Conservation (phyloP, 2,797 vertebrate genomes). For the Leptatherina wallacei region DNA sequence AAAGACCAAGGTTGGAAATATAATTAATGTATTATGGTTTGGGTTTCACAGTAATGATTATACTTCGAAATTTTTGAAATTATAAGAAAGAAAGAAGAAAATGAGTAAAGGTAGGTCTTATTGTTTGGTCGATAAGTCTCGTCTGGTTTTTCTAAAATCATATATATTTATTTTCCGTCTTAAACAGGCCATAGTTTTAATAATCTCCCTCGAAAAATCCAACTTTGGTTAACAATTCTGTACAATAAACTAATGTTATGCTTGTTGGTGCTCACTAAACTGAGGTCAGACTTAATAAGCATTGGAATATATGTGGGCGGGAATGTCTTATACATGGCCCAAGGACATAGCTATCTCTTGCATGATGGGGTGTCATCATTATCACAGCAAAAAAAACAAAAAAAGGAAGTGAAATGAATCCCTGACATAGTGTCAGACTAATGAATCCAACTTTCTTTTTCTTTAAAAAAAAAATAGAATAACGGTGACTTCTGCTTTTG, state of each 20-base stretch:
- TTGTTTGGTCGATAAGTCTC: not conserved
- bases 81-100: too few relatives aligned
- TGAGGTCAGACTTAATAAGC: slow-evolving; percentile 35
- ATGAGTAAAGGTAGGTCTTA: too few relatives aligned
- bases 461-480: not conserved
- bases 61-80: not conserved
- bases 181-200: slow-evolving; percentile 3
- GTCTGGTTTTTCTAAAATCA: not conserved
- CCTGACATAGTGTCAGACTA: slow-evolving; percentile 34
- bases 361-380: slow-evolving; percentile 49
- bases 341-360: slow-evolving; percentile 35
- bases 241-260: slow-evolving; percentile 4
- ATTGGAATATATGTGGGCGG: slow-evolving; percentile 4
- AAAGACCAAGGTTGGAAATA: not conserved
- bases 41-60: not conserved
- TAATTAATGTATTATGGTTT: not conserved
- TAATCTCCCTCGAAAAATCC: not conserved
- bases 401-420: slow-evolving; percentile 16
- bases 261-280: slow-evolving; percentile 29
- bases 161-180: not conserved
- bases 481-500: slow-evolving; percentile 26
- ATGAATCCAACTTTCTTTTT: slow-evolving; percentile 33
- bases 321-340: slow-evolving; percentile 36
- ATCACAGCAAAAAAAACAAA: not conserved
- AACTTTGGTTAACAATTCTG: slow-evolving; percentile 11